Base-by-base conservation (phyloP, 2,113 vertebrate species). In the Pseudorectes ferrugineus region DNA sequence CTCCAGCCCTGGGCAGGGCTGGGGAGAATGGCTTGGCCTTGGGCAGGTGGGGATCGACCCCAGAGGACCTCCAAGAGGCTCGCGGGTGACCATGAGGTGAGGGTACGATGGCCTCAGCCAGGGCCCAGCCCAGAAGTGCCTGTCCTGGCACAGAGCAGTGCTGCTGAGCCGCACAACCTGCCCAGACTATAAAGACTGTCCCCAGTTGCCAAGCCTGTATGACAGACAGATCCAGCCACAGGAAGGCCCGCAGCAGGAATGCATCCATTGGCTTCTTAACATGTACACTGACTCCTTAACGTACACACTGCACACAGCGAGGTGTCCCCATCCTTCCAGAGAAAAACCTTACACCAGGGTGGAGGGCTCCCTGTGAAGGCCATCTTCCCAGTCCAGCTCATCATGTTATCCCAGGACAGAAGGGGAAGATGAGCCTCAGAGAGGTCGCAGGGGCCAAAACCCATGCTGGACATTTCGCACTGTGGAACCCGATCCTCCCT, bases 71-170 rank as follows among this genome's bases (percentile, higher is more conserved):
- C 33, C 0, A 0, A 19, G 33, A 68, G 58, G 57, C 29, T 81
- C 1, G 0, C 43, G 31, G 52, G 21, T n/a, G 28, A 38, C 38
- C 45, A 22, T 0, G 10, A 45, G 49, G 33, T 42, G 54, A 45
- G 18, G 45, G 9, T 33, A 55, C 0, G 0, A 18, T 3, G 12
- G 62, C n/a, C 54, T 75, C 45, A 8, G 57, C 31, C 42, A 58
- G 25, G 3, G 22, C 24, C 54, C 67, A 45, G 84, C 35, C 61
- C 3, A 22, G 43, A 31, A 66, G 15, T 2, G 10, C 29, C 45
- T 31, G 38, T 42, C 52, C 31, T 0, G 2, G 28, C n/a, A 45
- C 4, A 1, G 33, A 65, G 29, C 36, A 16, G 26, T 0, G 0
- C 26, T 67, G 61, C 80, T 35, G 67, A 80, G 58, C 63, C 33